Conservation (phyloP, 2,113 vertebrate species). For the Tenrec ecaudatus region DNA sequence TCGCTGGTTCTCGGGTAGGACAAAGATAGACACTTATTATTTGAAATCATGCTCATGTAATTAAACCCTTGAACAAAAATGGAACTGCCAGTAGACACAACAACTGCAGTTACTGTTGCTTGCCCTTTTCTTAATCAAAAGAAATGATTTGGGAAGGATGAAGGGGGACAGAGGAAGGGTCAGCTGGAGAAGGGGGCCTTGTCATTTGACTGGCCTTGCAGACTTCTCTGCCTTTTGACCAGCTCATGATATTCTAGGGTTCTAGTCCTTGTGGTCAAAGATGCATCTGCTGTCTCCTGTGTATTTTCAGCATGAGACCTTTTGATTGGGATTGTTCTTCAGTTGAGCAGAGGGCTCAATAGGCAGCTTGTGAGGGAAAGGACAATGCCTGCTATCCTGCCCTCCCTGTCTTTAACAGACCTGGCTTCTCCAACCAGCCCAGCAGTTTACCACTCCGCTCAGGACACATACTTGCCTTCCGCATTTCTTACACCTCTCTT, state of each 20-base stretch:
- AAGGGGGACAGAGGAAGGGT: not conserved
- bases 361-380: not conserved
- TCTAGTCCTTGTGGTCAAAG: not conserved
- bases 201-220: not conserved
- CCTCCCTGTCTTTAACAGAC: not conserved
- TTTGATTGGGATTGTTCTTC: conserved; percentile 14
- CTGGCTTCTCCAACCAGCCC: not conserved
- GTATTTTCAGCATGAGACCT: not conserved
- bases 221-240: not conserved
- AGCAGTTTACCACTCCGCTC: not conserved
- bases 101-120: not conserved
- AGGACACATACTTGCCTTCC: not conserved
- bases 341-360: not conserved
- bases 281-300: not conserved
- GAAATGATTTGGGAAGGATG: not conserved
- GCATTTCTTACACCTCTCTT: not conserved
- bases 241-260: not conserved
- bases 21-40: not conserved
- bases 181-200: not conserved
- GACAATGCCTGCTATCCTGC: not conserved
- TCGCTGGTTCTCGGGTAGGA: not conserved
- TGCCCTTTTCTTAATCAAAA: conserved; percentile 38
- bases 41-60: not conserved
- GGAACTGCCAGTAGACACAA: not conserved
- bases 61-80: conserved; percentile 3